A percentile compares a stretch with the other conserved stretches of the same genome.
These are phyloP conservation scores for Pongo pygmaeus DNA, from an alignment of 2,113 vertebrate genomes.

Conservation along the genomic window DNA sequence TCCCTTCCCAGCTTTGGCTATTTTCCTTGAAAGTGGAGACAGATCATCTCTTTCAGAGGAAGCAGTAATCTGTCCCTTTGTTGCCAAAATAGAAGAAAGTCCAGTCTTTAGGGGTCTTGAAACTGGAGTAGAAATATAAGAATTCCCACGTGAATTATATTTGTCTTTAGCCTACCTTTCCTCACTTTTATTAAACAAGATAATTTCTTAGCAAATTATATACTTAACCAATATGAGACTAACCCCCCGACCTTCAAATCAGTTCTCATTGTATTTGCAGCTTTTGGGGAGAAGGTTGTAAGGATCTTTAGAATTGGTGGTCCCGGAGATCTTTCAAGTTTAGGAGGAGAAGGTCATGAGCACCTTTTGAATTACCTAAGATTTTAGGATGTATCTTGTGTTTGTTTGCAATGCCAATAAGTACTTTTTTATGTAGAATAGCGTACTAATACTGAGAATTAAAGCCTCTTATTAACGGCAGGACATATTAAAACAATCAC, in stretches of 20 bases:
- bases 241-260: not conserved
- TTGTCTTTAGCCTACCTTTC: constrained; percentile 12
- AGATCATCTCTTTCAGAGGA: not conserved
- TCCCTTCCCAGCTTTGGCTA: not conserved
- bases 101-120: not conserved
- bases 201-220: constrained; percentile 37
- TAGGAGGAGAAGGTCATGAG: not conserved
- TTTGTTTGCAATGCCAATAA: constrained; percentile 27
- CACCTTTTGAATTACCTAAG: not conserved
- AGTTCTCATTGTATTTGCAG: constrained; percentile 21
- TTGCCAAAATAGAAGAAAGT: constrained; percentile 19
- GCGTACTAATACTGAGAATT: constrained; percentile 63
- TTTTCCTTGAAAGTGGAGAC: constrained; percentile 6
- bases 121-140: not conserved
- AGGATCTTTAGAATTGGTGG: not conserved
- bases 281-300: not conserved
- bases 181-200: not conserved
- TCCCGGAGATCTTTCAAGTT: not conserved
- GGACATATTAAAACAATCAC: constrained; percentile 69
- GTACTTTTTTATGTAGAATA: constrained; percentile 48
- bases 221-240: not conserved
- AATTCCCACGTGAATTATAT: not conserved
- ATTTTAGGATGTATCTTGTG: not conserved
- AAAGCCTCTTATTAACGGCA: constrained; percentile 70
- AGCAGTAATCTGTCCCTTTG: not conserved